Base-by-base conservation (phyloP, 2,797 vertebrate genomes). In the Pangasius mekongensis region DNA sequence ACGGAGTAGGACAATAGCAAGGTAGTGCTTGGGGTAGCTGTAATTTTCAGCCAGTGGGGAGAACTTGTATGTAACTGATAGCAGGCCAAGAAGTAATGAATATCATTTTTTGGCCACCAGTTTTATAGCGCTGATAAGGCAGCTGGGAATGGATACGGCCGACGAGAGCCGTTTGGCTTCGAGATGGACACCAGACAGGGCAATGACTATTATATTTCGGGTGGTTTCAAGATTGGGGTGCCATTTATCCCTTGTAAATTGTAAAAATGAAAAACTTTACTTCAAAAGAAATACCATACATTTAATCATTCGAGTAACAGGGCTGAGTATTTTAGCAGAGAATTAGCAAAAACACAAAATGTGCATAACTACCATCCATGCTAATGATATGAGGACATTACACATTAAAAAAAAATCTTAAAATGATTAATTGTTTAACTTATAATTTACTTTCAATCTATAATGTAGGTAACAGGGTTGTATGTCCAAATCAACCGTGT, bases 81-180 rank as follows among this genome's bases (percentile, higher is more conserved):
- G 97, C 95, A 95, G 95, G 96, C 96, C 96, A 95, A 97, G 97
- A 97, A 97, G 97, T 96, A 97, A 97, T 98, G 97, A 97, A 97
- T 97, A 97, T 97, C 93, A 97, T 94, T 93, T 94, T 92, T 97
- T 96, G 96, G 95, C 97, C 96, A 96, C 94, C 95, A 97, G 96
- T 97, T 95, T 93, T 91, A 92, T 91, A 91, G 91, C n/a, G 27
- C 89, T 87, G 89, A 98, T 98, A 98, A 98, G 97, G 94, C 91
- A 93, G 97, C 95, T 95, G 93, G 94, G 94, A 96, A 96, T 95
- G 95, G 96, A 94, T 95, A 94, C 95, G 95, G 96, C 91, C 94
- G 92, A 90, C 93, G 93, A 94, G 90, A 95, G 95, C 96, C 96
- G 91, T 93, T 90, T 91, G 94, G 95, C 94, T 95, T 95, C 94